Evolutionary conservation across 2,888 invertebrate genomes (phyloP).

Genomic region (Netelia melanura): DNA sequence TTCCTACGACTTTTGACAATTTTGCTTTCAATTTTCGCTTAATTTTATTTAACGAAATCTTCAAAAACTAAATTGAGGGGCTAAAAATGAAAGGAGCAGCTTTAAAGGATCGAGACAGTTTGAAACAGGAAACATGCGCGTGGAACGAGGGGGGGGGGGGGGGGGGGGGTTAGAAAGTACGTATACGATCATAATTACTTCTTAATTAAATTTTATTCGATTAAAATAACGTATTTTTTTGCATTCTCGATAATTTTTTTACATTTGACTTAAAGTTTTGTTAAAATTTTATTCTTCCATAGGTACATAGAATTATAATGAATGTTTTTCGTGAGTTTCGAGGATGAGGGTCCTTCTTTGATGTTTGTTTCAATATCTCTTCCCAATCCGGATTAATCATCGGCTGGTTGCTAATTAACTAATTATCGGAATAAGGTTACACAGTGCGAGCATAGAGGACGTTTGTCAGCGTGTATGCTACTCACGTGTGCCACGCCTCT

Average conservation of each 20-base stretch:
- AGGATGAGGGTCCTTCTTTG: constrained; percentile 14
- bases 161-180: too few relatives aligned
- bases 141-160: too few relatives aligned
- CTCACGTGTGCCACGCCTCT: constrained; percentile 52
- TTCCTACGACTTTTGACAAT: not conserved
- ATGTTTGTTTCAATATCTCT: not conserved
- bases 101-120: too few relatives aligned
- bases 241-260: too few relatives aligned
- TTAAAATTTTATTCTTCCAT: not conserved
- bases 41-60: not conserved
- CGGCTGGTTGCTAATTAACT: constrained; percentile 56
- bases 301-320: not conserved
- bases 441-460: constrained; percentile 32
- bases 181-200: too few relatives aligned
- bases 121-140: too few relatives aligned
- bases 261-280: not conserved
- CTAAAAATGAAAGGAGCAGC: too few relatives aligned
- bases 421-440: constrained; percentile 51
- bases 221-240: not conserved
- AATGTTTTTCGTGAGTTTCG: too few relatives aligned
- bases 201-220: too few relatives aligned
- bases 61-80: not conserved
- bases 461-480: constrained; percentile 58
- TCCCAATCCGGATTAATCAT: constrained; percentile 21
- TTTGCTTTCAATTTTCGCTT: not conserved